These are phyloP conservation scores for Sinocyclocheilus anshuiensis DNA, from an alignment of 2,113 vertebrate species.

Conservation along the genomic window DNA sequence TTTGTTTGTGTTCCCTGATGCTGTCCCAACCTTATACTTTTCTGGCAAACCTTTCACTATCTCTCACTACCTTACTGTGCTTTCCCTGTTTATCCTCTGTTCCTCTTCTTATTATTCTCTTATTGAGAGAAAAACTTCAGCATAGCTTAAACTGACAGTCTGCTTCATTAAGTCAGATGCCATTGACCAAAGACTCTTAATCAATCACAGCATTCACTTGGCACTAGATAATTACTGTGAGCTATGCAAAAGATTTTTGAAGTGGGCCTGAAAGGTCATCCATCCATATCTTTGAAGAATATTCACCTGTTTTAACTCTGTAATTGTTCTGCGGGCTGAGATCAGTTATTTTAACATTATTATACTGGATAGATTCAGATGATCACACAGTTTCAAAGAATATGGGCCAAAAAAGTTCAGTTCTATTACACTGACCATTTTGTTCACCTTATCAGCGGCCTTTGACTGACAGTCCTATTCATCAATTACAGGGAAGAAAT, in stretches of 20 bases:
- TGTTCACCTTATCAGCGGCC: background rate
- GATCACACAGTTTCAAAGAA: background rate
- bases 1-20: slow-evolving; percentile 5
- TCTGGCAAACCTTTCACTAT: background rate
- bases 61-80: background rate
- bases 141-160: slow-evolving; percentile 6
- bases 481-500: background rate
- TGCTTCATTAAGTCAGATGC: slow-evolving; percentile 25
- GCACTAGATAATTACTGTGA: slow-evolving; percentile 24
- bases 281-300: slow-evolving; percentile 12
- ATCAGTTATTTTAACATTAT: background rate
- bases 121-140: background rate
- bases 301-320: background rate
- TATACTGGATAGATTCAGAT: background rate
- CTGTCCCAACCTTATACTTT: background rate
- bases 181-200: slow-evolving; percentile 34
- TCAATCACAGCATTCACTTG: slow-evolving; percentile 26
- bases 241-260: slow-evolving; percentile 14
- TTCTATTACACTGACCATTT: slow-evolving; percentile 2
- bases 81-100: background rate
- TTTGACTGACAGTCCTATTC: slow-evolving; percentile 13
- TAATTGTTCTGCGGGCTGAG: slow-evolving; percentile 11
- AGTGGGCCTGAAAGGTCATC: slow-evolving; percentile 10
- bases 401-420: background rate
- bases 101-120: background rate